Conservation (phyloP, 2,888 invertebrate species). For the Seira ritae region DNA sequence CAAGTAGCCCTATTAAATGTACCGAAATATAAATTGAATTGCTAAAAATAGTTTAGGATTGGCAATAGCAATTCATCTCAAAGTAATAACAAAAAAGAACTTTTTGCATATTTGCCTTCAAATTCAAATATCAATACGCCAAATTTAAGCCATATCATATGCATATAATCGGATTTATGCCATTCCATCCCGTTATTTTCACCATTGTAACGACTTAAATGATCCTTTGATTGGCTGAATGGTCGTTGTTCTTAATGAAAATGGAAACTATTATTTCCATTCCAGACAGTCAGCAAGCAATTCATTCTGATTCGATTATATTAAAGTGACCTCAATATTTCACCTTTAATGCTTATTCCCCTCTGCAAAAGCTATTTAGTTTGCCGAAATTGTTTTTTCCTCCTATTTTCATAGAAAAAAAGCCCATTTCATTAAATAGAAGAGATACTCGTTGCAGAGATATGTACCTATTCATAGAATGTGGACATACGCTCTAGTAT, state of each 20-base stretch:
- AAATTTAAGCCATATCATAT: too few species aligned
- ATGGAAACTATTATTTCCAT: neutral
- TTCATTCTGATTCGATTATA: neutral
- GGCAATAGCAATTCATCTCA: neutral
- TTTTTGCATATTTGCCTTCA: neutral
- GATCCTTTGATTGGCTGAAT: neutral
- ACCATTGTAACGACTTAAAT: neutral
- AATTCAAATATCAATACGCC: too few species aligned
- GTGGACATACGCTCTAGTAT: too few species aligned
- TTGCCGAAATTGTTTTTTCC: neutral
- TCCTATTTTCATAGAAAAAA: neutral
- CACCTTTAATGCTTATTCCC: neutral
- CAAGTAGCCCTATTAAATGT: neutral
- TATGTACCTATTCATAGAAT: too few species aligned
- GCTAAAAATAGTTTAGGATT: too few species aligned
- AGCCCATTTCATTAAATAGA: neutral
- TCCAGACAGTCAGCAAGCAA: neutral
- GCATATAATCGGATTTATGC: too few species aligned
- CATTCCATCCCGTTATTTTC: too few species aligned
- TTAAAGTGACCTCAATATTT: slow-evolving; percentile 11
- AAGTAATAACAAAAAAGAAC: neutral
- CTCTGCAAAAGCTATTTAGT: neutral
- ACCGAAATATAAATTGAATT: neutral
- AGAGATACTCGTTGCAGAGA: too few species aligned
- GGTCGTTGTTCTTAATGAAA: neutral